These are phyloP conservation scores for Leptoteleia sp. DNA, from an alignment of 1,140 invertebrate species.

Conservation along the genomic window DNA sequence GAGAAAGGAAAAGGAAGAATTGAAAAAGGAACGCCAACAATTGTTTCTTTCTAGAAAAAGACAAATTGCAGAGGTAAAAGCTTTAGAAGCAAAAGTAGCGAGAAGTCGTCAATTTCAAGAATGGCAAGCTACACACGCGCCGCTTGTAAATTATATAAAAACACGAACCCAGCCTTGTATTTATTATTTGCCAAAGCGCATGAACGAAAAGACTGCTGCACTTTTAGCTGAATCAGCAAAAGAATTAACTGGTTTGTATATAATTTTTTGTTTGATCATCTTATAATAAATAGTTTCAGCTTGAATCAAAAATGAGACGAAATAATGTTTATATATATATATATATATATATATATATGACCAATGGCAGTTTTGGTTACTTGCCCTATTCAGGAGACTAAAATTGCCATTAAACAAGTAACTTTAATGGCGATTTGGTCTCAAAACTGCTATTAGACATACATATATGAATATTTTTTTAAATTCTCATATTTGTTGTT, in stretches of 20 bases:
- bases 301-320: no score
- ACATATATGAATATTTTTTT: no score
- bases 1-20: conserved; percentile 91
- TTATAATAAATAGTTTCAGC: no score
- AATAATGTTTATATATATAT: no score
- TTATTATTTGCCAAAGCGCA: conserved; percentile 92
- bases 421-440: no score
- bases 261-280: no score
- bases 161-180: conserved; percentile 93
- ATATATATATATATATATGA: no score
- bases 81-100: conserved; percentile 94
- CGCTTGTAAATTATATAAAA: conserved; percentile 91
- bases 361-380: no score
- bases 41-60: conserved; percentile 92
- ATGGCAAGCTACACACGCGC: conserved; percentile 91
- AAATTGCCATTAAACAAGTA: no score
- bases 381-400: no score
- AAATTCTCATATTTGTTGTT: no score
- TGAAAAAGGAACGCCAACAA: conserved; percentile 91
- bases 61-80: conserved; percentile 93
- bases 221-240: conserved; percentile 83
- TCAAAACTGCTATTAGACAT: no score
- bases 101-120: conserved; percentile 92
- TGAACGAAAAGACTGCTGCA: conserved; percentile 82
- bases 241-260: conserved; percentile 82